phyloP scores from a whole-genome alignment of 2,797 vertebrate genomes.

The Tympanoctomys barrerae region DNA sequence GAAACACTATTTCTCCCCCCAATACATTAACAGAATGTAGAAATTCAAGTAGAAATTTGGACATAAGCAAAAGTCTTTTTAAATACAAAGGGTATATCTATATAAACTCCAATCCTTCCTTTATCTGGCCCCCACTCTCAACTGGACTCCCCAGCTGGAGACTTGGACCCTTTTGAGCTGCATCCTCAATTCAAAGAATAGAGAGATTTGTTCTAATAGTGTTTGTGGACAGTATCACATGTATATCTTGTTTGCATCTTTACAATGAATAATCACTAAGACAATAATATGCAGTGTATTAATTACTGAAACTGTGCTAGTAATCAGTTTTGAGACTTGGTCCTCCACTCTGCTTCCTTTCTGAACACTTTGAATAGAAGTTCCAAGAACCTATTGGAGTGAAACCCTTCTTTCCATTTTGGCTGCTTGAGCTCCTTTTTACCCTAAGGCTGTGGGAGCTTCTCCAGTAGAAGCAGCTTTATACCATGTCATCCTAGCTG shows the following conservation, averaged over 20 bases:
- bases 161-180: background rate
- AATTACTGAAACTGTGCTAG: too few species aligned
- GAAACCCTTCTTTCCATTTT: slow-evolving; percentile 8
- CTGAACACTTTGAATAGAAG: background rate
- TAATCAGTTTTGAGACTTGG: too few species aligned
- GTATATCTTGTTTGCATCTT: too few species aligned
- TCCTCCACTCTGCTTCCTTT: background rate
- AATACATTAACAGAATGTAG: background rate
- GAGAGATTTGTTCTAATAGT: too few species aligned
- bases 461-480: background rate
- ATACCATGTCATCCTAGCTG: background rate
- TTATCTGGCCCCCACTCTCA: background rate
- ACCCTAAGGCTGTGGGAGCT: background rate
- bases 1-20: background rate
- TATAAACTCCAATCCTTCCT: background rate
- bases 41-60: background rate
- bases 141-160: background rate
- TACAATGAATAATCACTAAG: too few species aligned
- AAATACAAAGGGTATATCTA: background rate
- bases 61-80: background rate
- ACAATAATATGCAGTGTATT: too few species aligned
- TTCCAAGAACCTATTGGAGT: slow-evolving; percentile 9
- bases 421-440: background rate
- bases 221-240: too few species aligned
- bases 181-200: too few species aligned